Evolutionary conservation across 1,140 invertebrate species (phyloP), one percentile per base, ranked within the genome.

Genomic region (Chironomus striatipennis): DNA sequence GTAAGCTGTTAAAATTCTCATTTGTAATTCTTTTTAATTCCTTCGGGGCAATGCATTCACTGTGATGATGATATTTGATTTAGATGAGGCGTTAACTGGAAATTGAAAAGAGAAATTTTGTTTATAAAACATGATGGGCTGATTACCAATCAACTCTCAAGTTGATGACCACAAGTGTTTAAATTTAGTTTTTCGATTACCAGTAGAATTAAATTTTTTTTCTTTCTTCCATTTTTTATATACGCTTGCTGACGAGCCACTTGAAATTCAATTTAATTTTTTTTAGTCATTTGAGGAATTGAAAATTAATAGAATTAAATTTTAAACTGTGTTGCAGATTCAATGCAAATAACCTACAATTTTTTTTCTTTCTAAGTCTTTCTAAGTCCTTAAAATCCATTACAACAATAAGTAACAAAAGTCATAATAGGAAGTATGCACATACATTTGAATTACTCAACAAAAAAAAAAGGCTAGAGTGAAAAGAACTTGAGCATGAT

Each of bases 111-210:
- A 67, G 64, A 7, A n/a, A 17, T 47, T 47, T 47, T 7, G n/a
- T 9, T 18, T 20, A n/a, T 67, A 20, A 9, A 34, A 34, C 4
- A 20, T 20, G 65, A 47, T 47, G 43, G 2, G 5, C 7, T 70
- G 65, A 70, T 70, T 70, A 70, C 65, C 65, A 70, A 70, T 70
- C 65, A 70, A 70, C 65, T 9, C 18, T 70, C 65, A 70, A 70
- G 65, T 70, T 70, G 65, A 70, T 70, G 65, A 70, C 65, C 65
- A 17, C 65, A 70, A 70, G 65, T 70, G 65, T 70, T 70, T 70
- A 70, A 57, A 57, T 57, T 57, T 57, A 15, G 47, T 12, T 12
- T 57, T 57, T 57, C 2, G 65, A 70, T 70, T 70, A 70, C 20
- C 65, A 70, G 17, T 17, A 70, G 47, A 57, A 15, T 57, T 57